Base-by-base conservation (phyloP, 2,888 invertebrate genomes). In the Schizaphis graminum region DNA sequence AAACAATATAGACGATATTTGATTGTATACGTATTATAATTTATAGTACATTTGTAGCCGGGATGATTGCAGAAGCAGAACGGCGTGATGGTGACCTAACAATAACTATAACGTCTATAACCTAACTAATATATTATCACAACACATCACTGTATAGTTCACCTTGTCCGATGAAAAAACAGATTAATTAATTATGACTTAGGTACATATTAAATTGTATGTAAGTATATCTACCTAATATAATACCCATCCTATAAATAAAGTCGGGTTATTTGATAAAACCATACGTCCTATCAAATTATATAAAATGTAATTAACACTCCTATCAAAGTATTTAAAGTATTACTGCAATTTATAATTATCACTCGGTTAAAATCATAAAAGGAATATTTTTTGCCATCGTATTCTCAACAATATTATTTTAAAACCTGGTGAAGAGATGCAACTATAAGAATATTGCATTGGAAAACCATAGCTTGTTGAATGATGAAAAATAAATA, bases 91-190 rank as follows among this genome's bases (percentile, higher is more conserved):
- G 35, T 77, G 35, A 77, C 77, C 77, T 77, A 53, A 53, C 53
- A 21, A 61, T 61, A 77, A 41, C 35, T 77, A 35, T n/a, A n/a
- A 61, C 57, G 28, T 28, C 28, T 61, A n/a, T 67, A 35, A 35
- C 16, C 67, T 16, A 67, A 67, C 67, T 16, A n/a, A 35, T 67
- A n/a, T 67, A 67, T 61, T n/a, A 77, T 77, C 77, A 77, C 8
- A 35, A 41, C 35, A 11, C 35, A 35, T 35, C 35, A 1, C n/a
- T n/a, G 61, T 49, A 49, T 49, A 49, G 21, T 67, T 67, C 67
- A 77, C 77, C 77, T 77, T 77, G 77, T 77, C 77, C 2, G 77
- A 35, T 77, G 77, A 77, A 77, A 77, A 77, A 77, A 77, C 77
- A 77, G 35, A 35, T 77, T 24, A 21, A 77, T 77, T 77, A 77